These are phyloP conservation scores for Macropus fuliginosus DNA, from an alignment of 2,797 vertebrate species.

Conservation along the genomic window DNA sequence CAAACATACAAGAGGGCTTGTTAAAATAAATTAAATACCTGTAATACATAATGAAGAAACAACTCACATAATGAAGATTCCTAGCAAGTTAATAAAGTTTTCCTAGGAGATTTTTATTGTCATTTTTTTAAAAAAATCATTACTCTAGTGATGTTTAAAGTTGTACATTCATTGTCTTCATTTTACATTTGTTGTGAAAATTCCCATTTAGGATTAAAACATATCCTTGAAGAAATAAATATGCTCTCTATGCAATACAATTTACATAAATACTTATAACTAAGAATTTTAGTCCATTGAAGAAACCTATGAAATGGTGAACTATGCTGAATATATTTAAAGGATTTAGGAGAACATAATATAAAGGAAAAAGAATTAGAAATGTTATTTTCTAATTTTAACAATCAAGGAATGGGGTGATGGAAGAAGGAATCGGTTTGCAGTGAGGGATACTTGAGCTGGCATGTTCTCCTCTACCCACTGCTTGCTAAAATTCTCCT, in stretches of 20 bases:
- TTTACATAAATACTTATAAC: background rate
- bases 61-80: background rate
- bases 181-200: background rate
- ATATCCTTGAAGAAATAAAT: conserved; percentile 19
- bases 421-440: background rate
- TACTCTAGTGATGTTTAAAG: background rate
- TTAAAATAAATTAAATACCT: conserved; percentile 8
- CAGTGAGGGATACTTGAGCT: background rate
- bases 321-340: background rate
- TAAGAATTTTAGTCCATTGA: background rate
- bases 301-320: background rate
- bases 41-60: background rate
- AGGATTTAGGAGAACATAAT: background rate
- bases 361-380: conserved; percentile 11
- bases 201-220: background rate
- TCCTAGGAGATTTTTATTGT: background rate
- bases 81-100: conserved; percentile 6
- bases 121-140: conserved; percentile 22
- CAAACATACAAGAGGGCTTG: background rate
- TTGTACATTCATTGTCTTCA: background rate
- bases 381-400: conserved; percentile 16
- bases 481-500: background rate
- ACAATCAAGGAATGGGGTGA: background rate
- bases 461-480: background rate
- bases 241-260: background rate